Evolutionary conservation across 2,113 vertebrate genomes (phyloP), one percentile per base, ranked within the genome.

Genomic region (Heterochromis multidens): DNA sequence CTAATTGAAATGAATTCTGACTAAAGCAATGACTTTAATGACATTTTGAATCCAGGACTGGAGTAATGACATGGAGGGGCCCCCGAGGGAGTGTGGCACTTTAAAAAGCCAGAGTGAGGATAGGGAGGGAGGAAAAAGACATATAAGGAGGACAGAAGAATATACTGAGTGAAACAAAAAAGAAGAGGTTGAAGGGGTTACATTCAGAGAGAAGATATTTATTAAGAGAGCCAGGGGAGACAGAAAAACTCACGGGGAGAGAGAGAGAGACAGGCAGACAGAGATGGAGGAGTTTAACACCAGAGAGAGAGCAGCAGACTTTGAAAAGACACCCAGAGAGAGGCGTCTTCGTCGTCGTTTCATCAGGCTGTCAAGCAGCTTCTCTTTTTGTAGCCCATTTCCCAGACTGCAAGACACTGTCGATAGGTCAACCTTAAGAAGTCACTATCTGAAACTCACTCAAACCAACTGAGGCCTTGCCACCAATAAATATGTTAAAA

Each of bases 1-100:
- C 92, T 94, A 92, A 95, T 94, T 95, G 94, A 94, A 95, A 95
- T 94, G 67, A 94, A 92, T 94, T 91, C 93, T 88, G 93, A 92
- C 91, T 94, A 93, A 95, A 94, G 92, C 90, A 89, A 88, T 79
- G 92, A 91, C 90, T 93, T 89, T 93, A 93, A 95, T 94, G 93
- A 93, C 93, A 93, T 95, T 93, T 94, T 63, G 90, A 94, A 94
- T 90, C 87, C 91, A 85, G 90, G 89, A 95, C 92, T 94, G 89
- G 54, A 92, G 91, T 93, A 93, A 94, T 94, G 94, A 94, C 92
- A 94, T 84, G 37, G 90, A 92, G 58, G 83, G 77, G 35, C 84
- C 91, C 77, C 27, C 11, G 31, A 33, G 46, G 90, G 92, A 91
- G 77, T 70, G 37, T 2, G 62, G 35, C 88, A 84, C 91, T 93